Conservation (phyloP, 2,888 invertebrate genomes). For the Pelosia muscerda region DNA sequence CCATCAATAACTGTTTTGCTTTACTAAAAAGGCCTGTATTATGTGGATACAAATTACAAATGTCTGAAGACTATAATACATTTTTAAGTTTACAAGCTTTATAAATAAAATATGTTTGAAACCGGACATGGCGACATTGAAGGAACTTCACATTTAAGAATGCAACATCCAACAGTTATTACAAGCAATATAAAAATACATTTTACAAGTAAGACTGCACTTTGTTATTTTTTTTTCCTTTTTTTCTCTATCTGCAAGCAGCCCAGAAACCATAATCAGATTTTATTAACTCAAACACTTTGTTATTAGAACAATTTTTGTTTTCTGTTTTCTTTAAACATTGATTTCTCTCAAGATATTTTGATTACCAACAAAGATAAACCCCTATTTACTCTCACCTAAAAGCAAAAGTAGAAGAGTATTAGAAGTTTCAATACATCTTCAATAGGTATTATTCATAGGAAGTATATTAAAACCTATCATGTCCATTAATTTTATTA, state of each 20-base stretch:
- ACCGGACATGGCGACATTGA: neutral
- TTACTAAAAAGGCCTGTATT: neutral
- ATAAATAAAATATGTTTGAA: neutral
- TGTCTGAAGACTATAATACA: neutral
- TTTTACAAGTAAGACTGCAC: neutral
- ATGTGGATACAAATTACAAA: neutral
- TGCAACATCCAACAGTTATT: neutral
- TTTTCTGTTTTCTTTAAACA: neutral
- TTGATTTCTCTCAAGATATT: neutral
- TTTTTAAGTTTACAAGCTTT: neutral
- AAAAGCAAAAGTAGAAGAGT: too few relatives aligned
- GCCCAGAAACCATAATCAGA: too few relatives aligned
- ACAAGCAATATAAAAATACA: neutral
- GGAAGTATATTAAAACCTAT: neutral
- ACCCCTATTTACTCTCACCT: neutral
- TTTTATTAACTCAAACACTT: too few relatives aligned
- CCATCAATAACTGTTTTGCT: neutral
- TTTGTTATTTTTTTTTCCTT: too few relatives aligned
- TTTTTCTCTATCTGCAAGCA: too few relatives aligned
- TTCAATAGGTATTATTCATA: neutral
- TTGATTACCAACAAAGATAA: neutral
- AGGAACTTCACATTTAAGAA: neutral
- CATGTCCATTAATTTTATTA: neutral
- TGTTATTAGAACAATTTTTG: neutral
- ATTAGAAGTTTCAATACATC: neutral